phyloP scores from a whole-genome alignment of 2,888 invertebrate species.

The Teleiodes luculella region DNA sequence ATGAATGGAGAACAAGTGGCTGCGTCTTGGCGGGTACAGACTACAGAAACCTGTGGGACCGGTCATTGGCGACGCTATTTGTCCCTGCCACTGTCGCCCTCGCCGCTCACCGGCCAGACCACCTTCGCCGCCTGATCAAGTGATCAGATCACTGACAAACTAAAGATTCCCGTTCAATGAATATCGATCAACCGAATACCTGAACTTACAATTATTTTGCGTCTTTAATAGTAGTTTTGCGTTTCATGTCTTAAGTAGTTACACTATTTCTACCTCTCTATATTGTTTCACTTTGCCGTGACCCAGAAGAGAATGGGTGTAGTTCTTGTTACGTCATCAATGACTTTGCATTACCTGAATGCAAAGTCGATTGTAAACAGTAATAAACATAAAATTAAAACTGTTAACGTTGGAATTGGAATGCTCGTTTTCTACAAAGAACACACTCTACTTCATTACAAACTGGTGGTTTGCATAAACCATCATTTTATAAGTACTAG shows the following conservation, averaged over 20 bases:
- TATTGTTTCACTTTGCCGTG: neutral
- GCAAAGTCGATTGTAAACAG: neutral
- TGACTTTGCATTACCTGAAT: constrained; percentile 1
- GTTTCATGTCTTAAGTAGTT: too few species aligned
- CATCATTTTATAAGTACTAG: too few species aligned
- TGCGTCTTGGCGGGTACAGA: constrained; percentile 23
- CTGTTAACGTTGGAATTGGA: too few species aligned
- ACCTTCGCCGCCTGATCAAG: constrained; percentile 15
- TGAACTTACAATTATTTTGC: neutral
- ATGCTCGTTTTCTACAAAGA: too few species aligned
- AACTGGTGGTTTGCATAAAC: too few species aligned
- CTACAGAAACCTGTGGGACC: constrained; percentile 57
- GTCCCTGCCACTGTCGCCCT: constrained; percentile 33
- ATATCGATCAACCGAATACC: constrained; percentile 25
- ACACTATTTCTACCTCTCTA: neutral
- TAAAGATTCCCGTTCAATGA: constrained; percentile 33
- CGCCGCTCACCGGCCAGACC: constrained; percentile 13
- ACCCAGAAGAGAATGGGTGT: neutral
- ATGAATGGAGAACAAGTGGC: constrained; percentile 42
- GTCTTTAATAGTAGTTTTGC: neutral
- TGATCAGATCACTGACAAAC: constrained; percentile 35
- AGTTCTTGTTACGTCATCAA: neutral
- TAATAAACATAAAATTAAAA: neutral
- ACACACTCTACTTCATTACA: too few species aligned
- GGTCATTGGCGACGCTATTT: constrained; percentile 54